Percentiles rank a stretch among this genome's conserved stretches.
Conservation (phyloP, 2,888 invertebrate species). For the Baccha elongata region DNA sequence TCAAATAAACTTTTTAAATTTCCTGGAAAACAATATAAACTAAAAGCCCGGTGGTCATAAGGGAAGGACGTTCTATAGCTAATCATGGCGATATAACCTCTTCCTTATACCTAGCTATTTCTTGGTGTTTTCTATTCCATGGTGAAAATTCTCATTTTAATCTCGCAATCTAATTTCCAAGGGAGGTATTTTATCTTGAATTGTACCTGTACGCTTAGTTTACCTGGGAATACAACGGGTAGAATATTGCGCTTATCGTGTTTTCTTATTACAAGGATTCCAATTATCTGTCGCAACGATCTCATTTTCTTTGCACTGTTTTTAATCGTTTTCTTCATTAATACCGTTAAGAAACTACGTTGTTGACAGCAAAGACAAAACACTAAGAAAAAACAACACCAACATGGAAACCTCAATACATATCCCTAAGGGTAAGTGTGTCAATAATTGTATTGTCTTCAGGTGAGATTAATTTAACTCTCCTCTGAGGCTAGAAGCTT, state of each 20-base stretch:
- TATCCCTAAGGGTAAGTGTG: no score
- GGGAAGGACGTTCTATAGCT: constrained; percentile 38
- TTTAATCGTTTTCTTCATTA: constrained; percentile 86
- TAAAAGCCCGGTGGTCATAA: constrained; percentile 50
- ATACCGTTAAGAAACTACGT: constrained; percentile 86
- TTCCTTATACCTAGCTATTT: background rate
- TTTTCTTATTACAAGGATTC: constrained; percentile 95
- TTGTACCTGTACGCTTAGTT: background rate
- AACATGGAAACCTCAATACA: no score
- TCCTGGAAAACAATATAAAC: constrained; percentile 69
- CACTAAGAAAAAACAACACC: constrained; percentile 47
- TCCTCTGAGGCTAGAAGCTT: no score
- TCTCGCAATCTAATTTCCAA: background rate
- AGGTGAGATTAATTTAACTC: no score
- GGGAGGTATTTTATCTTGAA: constrained; percentile 5
- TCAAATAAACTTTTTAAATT: constrained; percentile 63
- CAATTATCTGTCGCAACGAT: constrained; percentile 97
- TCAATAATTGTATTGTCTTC: no score
- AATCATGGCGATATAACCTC: constrained; percentile 64
- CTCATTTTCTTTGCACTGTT: constrained; percentile 89
- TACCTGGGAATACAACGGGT: constrained; percentile 87
- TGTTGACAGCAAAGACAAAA: constrained; percentile 85
- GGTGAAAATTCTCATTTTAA: constrained; percentile 7
- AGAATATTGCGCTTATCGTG: constrained; percentile 87
- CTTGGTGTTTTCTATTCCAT: constrained; percentile 27